Conservation (phyloP, 2,888 invertebrate genomes). For the Buathra laborator region DNA sequence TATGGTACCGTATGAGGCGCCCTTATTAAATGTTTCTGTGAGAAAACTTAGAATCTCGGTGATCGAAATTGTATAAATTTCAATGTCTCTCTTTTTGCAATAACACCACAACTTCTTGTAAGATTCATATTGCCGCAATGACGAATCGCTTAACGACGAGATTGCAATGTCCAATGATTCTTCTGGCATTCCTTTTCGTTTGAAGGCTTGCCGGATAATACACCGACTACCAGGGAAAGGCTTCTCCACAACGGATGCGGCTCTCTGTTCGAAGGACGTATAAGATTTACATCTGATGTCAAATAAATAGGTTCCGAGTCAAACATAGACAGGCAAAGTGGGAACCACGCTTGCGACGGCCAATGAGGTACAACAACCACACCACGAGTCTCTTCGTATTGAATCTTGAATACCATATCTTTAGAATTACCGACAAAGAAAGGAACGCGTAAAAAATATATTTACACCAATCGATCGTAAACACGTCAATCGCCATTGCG, state of each 20-base stretch:
- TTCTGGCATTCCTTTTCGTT: conserved; percentile 16
- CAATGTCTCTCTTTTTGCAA: background rate
- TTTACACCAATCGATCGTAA: conserved; percentile 3
- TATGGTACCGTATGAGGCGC: conserved; percentile 44
- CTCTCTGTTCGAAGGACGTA: background rate
- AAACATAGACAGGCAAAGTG: background rate
- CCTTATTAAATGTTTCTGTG: conserved; percentile 31
- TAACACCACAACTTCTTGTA: background rate
- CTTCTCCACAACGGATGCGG: background rate
- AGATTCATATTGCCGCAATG: background rate
- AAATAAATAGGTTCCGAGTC: background rate
- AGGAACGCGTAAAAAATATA: conserved; percentile 11
- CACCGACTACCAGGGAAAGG: conserved; percentile 41
- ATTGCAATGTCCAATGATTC: background rate
- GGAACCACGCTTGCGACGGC: background rate
- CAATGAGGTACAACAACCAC: background rate
- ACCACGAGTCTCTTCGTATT: background rate
- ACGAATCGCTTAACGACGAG: background rate
- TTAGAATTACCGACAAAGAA: background rate
- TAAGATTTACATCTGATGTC: background rate
- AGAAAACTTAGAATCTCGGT: conserved; percentile 55
- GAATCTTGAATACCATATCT: background rate
- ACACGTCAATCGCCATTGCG: conserved; percentile 19
- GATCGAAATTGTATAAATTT: background rate
- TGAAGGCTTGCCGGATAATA: conserved; percentile 17